Evolutionary conservation across 2,113 vertebrate genomes (phyloP), one percentile per base, ranked within the genome.

Genomic region (Rhea americana): DNA sequence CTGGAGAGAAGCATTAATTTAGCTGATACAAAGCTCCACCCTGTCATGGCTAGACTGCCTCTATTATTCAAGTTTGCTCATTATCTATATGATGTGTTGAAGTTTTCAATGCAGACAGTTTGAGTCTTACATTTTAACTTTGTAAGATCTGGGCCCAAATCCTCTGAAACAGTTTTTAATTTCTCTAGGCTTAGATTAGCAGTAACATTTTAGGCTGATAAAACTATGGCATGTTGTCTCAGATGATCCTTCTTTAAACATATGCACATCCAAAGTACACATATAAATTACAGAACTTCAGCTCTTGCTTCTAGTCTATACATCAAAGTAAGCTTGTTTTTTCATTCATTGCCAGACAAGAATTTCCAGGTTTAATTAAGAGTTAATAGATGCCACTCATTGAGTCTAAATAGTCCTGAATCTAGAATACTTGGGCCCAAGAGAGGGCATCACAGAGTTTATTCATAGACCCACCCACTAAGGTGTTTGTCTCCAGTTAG

Each of bases 341-440:
- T 88, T 86, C 66, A 91, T 94, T 91, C 41, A 11, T 94, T 94
- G 91, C 94, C 94, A 95, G 90, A 79, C 93, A 58, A 66, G 90
- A 86, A 91, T 95, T 94, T 94, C 93, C 82, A 88, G 93, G 77
- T 67, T 94, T 95, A 91, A 88, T 93, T 92, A 93, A 88, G 85
- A 77, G 88, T 94, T 88, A 94, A 87, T 88, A 71, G 84, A 58
- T 92, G 79, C 87, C 79, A 85, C 85, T 91, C 87, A 83, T 89
- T 63, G 80, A 56, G 85, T 63, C 65, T 78, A 7, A 93, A 90
- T 67, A 39, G 51, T 20, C 32, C 87, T 66, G 63, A 70, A 83
- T 82, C n/a, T 39, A 85, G 91, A 93, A 30, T 51, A 55, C 24
- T 93, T 47, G 50, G 25, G 28, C 56, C 37, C 51, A 53, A 39